Conservation (phyloP, 2,113 vertebrate genomes). For the Tetraodon nigroviridis region DNA sequence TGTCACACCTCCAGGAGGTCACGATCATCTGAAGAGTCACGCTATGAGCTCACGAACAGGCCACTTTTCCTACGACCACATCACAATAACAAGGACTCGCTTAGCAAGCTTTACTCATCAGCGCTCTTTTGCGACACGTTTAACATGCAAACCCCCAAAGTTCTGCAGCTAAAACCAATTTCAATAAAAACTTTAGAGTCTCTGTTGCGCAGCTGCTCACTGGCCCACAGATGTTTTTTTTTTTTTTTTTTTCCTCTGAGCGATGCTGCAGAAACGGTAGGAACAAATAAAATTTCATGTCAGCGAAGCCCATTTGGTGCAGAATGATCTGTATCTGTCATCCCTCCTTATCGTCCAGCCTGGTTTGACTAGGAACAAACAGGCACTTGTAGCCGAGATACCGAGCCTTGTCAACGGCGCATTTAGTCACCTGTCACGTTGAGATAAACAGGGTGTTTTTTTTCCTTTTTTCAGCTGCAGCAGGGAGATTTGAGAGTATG, state of each 20-base stretch:
- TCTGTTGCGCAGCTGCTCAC: slow-evolving; percentile 2
- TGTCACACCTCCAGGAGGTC: not conserved
- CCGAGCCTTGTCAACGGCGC: slow-evolving; percentile 36
- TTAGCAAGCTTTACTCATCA: no score
- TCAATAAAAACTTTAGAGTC: not conserved
- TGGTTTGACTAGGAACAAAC: slow-evolving; percentile 52
- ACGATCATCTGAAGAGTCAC: no score
- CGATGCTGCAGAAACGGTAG: slow-evolving; percentile 4
- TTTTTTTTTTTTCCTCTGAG: not conserved
- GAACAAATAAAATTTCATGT: slow-evolving; percentile 15
- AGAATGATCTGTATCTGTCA: slow-evolving; percentile 37
- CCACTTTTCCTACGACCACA: no score
- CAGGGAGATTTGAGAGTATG: slow-evolving; percentile 32
- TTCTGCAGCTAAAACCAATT: not conserved
- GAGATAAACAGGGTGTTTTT: slow-evolving; percentile 24
- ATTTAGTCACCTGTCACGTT: slow-evolving; percentile 49
- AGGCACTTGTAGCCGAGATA: slow-evolving; percentile 38
- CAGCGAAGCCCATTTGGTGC: slow-evolving; percentile 19
- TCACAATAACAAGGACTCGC: no score
- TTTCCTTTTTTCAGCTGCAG: slow-evolving; percentile 22
- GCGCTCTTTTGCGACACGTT: not conserved
- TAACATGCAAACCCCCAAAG: not conserved
- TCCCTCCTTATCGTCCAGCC: slow-evolving; percentile 44
- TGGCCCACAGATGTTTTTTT: not conserved
- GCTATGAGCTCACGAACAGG: no score